Evolutionary conservation across 2,113 vertebrate species (phyloP).

Genomic region (Mionectes macconnelli): DNA sequence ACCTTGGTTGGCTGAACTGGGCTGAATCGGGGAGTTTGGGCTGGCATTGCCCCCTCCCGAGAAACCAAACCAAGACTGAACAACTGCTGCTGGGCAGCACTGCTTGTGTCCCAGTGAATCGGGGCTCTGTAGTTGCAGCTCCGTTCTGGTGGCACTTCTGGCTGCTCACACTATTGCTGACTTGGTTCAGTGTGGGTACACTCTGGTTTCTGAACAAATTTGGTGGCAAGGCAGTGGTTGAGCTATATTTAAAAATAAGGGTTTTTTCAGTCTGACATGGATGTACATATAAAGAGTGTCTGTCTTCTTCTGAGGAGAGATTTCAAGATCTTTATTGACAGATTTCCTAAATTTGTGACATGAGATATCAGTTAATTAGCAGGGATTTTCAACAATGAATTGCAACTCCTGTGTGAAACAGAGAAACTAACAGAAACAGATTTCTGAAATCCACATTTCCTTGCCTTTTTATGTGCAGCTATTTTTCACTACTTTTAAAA

Average conservation of each 20-base stretch:
- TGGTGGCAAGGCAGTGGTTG: neutral
- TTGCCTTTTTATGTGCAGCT: neutral
- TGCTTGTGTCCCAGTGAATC: neutral
- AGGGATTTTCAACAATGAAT: neutral
- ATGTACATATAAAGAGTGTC: neutral
- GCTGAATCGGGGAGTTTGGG: neutral
- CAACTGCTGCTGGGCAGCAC: neutral
- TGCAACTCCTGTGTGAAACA: neutral
- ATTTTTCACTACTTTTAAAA: neutral
- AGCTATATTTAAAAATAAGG: neutral
- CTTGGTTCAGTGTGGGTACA: neutral
- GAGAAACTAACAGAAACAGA: neutral
- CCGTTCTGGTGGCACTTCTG: neutral
- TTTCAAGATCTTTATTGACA: neutral
- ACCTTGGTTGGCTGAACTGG: neutral
- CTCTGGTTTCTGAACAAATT: neutral
- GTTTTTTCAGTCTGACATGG: neutral
- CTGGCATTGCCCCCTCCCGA: neutral
- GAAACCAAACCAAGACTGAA: rapidly evolving
- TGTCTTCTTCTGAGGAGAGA: neutral
- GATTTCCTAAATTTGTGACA: neutral
- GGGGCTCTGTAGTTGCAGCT: neutral
- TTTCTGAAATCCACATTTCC: neutral
- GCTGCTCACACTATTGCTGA: neutral
- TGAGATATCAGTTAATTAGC: neutral